Evolutionary conservation across 2,797 vertebrate genomes (phyloP).

Genomic region (Decapterus maruadsi): DNA sequence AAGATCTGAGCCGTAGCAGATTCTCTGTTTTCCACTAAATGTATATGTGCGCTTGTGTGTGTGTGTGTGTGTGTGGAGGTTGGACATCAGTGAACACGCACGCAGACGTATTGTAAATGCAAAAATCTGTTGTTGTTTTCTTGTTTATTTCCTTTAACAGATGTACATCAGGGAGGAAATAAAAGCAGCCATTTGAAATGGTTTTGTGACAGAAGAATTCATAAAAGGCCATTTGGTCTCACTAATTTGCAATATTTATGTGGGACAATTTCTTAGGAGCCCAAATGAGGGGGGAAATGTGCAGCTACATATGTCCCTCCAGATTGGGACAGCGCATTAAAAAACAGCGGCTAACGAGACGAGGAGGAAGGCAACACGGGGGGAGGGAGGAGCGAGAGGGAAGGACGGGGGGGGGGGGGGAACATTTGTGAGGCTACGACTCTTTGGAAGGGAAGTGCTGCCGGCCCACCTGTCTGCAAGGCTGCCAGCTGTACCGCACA

Average conservation of each 20-base stretch:
- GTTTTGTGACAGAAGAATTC: conserved; percentile 77
- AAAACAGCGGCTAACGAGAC: conserved; percentile 78
- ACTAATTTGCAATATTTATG: conserved; percentile 79
- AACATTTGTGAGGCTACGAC: conserved; percentile 80
- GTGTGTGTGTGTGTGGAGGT: background rate
- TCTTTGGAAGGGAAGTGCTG: conserved; percentile 79
- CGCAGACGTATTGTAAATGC: conserved; percentile 17
- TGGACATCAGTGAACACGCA: background rate
- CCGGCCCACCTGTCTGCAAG: conserved; percentile 82
- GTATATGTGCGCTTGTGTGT: too few species aligned
- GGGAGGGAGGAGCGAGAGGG: conserved; percentile 21
- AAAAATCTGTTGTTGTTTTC: conserved; percentile 59
- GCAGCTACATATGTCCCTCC: conserved; percentile 78
- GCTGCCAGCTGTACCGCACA: conserved; percentile 77
- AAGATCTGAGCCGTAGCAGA: background rate
- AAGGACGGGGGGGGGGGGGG: conserved; percentile 33
- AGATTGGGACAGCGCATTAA: conserved; percentile 75
- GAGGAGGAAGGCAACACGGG: conserved; percentile 44
- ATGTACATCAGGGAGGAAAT: conserved; percentile 74
- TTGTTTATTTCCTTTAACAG: conserved; percentile 74
- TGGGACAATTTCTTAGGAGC: conserved; percentile 77
- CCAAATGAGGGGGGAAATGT: conserved; percentile 32
- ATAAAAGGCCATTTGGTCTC: conserved; percentile 82
- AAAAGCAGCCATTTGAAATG: conserved; percentile 69
- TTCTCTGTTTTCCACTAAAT: background rate